Conservation (phyloP, 2,113 vertebrate genomes). For the Irena cyanogastra region DNA sequence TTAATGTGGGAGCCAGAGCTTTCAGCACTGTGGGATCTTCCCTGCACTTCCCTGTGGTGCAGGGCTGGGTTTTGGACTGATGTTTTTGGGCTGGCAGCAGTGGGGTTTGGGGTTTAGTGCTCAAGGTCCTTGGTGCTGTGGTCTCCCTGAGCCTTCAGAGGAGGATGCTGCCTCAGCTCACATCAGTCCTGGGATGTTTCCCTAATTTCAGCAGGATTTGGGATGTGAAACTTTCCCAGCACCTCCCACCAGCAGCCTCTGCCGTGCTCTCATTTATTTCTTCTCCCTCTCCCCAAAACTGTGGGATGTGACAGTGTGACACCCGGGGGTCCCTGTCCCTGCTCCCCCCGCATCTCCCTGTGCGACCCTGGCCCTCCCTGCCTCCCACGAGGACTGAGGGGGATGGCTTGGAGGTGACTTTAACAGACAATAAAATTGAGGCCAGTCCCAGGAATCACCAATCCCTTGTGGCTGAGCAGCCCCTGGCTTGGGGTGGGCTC, state of each 20-base stretch:
- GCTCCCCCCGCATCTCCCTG: background rate
- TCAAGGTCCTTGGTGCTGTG: background rate
- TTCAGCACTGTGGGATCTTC: background rate
- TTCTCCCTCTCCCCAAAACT: background rate
- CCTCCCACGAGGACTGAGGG: accelerated
- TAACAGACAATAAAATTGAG: accelerated
- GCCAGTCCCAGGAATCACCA: background rate
- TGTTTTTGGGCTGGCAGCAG: background rate
- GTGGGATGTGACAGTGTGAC: too few relatives aligned
- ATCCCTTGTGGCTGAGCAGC: accelerated
- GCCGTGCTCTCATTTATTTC: background rate
- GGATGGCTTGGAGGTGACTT: accelerated
- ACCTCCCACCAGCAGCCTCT: background rate
- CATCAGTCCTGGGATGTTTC: accelerated
- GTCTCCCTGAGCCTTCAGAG: background rate
- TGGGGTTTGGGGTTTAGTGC: background rate
- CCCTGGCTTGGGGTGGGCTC: too few relatives aligned
- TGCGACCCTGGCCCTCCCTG: background rate
- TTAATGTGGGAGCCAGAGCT: background rate
- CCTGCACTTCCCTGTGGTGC: background rate
- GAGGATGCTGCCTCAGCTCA: background rate
- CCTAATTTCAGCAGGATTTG: background rate
- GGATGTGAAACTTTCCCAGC: background rate
- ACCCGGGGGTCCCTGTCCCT: too few relatives aligned
- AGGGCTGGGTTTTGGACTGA: background rate